Conservation (phyloP, 37 sponge, comb jelly and placozoan species). For the Crambe crambe region DNA sequence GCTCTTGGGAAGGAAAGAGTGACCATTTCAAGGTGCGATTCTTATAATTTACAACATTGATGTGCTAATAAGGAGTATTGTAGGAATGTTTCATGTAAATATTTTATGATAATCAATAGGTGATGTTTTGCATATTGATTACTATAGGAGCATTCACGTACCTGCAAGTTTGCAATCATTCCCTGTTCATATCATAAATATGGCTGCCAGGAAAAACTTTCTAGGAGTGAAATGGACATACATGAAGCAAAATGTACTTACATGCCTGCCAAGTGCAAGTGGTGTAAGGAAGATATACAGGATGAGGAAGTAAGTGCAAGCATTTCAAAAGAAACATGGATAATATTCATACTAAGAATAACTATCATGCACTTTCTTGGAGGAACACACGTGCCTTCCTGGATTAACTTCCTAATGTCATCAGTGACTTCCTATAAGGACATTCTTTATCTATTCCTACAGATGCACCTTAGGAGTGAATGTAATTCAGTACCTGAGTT, state of each 20-base stretch:
- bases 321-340: no score
- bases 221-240: slow-evolving; percentile 17
- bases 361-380: no score
- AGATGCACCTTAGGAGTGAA: slow-evolving; percentile 40
- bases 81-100: not conserved
- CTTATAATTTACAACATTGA: no score
- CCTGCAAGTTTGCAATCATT: slow-evolving; percentile 32
- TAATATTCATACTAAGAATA: no score
- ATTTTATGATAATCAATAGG: not conserved
- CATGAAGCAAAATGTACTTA: slow-evolving; percentile 47
- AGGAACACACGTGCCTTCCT: no score
- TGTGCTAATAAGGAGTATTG: no score
- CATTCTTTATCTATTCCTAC: not conserved
- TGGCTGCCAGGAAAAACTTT: slow-evolving; percentile 34
- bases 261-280: slow-evolving; percentile 32
- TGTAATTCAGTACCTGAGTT: slow-evolving; percentile 29
- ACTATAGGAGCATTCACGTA: slow-evolving; percentile 34
- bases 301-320: slow-evolving; percentile 42
- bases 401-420: not conserved
- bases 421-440: not conserved
- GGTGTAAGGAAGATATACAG: slow-evolving; percentile 30
- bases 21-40: slow-evolving; percentile 35
- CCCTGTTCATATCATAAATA: slow-evolving; percentile 30
- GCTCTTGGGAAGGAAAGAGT: slow-evolving; percentile 70
- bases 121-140: not conserved